phyloP scores from a whole-genome alignment of 2,797 vertebrate genomes.

The Cygnus olor region DNA sequence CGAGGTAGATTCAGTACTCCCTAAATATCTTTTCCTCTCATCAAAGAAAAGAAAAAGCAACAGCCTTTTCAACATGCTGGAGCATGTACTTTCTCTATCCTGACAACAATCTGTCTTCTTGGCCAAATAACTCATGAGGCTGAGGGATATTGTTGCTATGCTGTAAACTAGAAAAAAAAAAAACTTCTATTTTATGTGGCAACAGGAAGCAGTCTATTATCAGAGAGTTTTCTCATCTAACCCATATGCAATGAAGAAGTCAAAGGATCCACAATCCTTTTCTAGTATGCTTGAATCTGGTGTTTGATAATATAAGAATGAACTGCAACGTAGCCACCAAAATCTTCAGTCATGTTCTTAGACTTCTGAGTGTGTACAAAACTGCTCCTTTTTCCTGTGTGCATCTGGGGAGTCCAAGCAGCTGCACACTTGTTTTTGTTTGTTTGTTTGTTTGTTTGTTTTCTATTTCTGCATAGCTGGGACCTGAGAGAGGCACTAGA shows the following conservation, averaged over 20 bases:
- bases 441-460: too few relatives aligned
- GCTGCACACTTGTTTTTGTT: background rate
- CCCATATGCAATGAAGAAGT: background rate
- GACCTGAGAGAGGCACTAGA: background rate
- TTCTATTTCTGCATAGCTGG: background rate
- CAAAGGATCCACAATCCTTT: background rate
- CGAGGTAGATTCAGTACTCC: background rate
- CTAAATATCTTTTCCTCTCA: background rate
- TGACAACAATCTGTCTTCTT: background rate
- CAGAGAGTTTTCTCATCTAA: background rate
- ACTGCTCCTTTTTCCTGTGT: background rate
- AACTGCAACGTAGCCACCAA: background rate
- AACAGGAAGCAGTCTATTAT: background rate
- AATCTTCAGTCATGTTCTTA: rapidly evolving
- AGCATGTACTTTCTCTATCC: background rate
- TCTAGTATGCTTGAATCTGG: background rate
- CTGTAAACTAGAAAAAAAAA: background rate
- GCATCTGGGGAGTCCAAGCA: background rate
- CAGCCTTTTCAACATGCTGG: background rate
- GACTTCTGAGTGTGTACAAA: background rate
- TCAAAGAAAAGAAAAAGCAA: background rate
- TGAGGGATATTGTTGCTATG: background rate
- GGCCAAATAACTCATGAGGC: background rate
- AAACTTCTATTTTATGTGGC: background rate
- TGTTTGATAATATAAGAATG: background rate